Conservation (phyloP, 1,140 invertebrate species). For the Papilio polytes region DNA sequence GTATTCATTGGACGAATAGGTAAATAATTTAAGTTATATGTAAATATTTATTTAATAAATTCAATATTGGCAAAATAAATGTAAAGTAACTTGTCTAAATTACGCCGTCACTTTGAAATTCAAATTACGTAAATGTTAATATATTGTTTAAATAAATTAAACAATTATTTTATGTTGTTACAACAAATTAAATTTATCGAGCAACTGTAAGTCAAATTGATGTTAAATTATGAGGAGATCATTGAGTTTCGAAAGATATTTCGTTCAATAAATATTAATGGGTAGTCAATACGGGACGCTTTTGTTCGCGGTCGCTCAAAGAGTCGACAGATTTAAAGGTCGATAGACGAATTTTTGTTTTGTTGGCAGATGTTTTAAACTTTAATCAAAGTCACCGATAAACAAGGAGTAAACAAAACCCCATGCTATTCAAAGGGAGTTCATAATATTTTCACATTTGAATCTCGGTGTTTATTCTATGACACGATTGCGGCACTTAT, state of each 20-base stretch:
- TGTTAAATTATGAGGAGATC: slow-evolving; percentile 55
- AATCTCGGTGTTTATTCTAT: no score
- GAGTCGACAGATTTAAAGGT: slow-evolving; percentile 43
- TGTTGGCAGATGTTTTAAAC: slow-evolving; percentile 43
- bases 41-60: background rate
- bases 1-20: background rate
- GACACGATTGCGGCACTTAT: no score
- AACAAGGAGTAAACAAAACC: background rate
- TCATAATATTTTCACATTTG: no score
- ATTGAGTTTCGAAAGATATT: slow-evolving; percentile 53
- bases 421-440: background rate
- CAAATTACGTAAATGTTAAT: background rate
- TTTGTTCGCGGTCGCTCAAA: slow-evolving; percentile 50
- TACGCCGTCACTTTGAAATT: background rate
- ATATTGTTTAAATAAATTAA: background rate
- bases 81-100: background rate
- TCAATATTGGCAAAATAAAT: background rate
- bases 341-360: slow-evolving; percentile 44
- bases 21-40: background rate
- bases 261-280: slow-evolving; percentile 66
- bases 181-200: background rate
- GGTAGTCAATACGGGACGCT: slow-evolving; percentile 52
- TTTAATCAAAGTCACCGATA: background rate
- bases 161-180: background rate
- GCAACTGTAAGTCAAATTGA: slow-evolving; percentile 38